Evolutionary conservation across 1,140 invertebrate genomes (phyloP).

Genomic region (Drosophila trapezifrons): DNA sequence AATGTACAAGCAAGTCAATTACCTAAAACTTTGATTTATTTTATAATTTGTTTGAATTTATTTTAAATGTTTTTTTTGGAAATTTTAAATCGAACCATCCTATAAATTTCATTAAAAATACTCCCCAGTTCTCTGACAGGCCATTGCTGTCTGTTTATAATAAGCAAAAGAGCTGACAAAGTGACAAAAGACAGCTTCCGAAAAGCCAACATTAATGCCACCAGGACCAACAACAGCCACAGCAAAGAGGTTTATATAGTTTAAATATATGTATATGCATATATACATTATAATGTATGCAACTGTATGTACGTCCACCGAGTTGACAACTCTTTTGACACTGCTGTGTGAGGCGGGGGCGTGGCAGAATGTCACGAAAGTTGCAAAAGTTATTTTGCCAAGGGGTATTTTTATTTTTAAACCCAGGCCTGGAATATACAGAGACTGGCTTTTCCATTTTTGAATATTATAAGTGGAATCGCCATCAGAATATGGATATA

Average conservation of each 20-base stretch:
- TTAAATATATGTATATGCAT: constrained; percentile 4
- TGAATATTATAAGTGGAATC: too few species aligned
- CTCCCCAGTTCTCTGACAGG: background rate
- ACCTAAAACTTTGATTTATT: too few species aligned
- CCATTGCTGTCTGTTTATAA: background rate
- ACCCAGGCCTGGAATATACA: too few species aligned
- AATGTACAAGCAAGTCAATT: too few species aligned
- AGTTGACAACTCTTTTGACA: constrained; percentile 47
- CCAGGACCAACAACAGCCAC: constrained; percentile 11
- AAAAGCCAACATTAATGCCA: constrained; percentile 21
- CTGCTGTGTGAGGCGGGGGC: constrained; percentile 1
- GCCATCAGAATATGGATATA: too few species aligned
- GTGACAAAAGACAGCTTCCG: constrained; percentile 37
- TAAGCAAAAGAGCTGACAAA: constrained; percentile 29
- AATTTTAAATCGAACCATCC: too few species aligned
- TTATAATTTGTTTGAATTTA: too few species aligned
- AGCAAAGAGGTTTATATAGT: constrained; percentile 46
- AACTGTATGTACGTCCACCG: background rate
- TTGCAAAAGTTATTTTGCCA: constrained; percentile 9
- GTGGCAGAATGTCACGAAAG: constrained; percentile 15
- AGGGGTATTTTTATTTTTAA: background rate
- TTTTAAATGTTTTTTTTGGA: too few species aligned
- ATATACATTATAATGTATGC: constrained; percentile 4
- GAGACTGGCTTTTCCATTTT: background rate
- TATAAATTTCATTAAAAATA: too few species aligned